A percentile compares a stretch with the other conserved stretches of the same genome.
These are phyloP conservation scores for Sarcophaga carnaria DNA, from an alignment of 2,888 invertebrate species.

Conservation along the genomic window DNA sequence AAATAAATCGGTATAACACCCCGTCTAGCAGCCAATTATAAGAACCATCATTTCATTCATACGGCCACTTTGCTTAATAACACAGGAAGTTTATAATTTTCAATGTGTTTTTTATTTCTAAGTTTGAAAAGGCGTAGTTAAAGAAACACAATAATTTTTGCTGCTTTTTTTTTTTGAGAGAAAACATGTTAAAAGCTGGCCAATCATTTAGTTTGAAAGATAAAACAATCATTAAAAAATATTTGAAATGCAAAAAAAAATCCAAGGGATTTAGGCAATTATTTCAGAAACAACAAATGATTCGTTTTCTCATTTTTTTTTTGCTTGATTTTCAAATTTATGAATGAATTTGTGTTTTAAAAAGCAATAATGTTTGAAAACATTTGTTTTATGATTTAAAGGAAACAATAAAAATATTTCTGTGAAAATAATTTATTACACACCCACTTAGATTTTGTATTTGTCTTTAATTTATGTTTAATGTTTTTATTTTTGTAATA, in stretches of 20 bases:
- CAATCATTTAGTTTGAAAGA: slow-evolving; percentile 44
- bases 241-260: not conserved
- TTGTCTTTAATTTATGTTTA: not conserved
- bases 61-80: slow-evolving; percentile 16
- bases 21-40: not conserved
- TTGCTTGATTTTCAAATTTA: not conserved
- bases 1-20: slow-evolving; percentile 19
- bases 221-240: slow-evolving; percentile 14
- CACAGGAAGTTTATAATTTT: slow-evolving; percentile 64
- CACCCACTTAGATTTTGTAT: not conserved
- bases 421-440: not conserved
- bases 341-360: slow-evolving; percentile 17
- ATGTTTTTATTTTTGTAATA: slow-evolving; percentile 1
- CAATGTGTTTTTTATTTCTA: not conserved
- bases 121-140: not conserved
- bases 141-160: not conserved
- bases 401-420: no score
- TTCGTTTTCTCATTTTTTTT: not conserved
- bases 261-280: slow-evolving; percentile 37
- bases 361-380: no score
- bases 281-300: slow-evolving; percentile 17
- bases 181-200: slow-evolving; percentile 19
- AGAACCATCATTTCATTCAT: slow-evolving; percentile 11
- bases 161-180: not conserved
- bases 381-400: no score